Percentiles rank a stretch among this genome's conserved stretches.
Conservation (phyloP, 1,140 invertebrate genomes). For the Ceratosolen solmsi region DNA sequence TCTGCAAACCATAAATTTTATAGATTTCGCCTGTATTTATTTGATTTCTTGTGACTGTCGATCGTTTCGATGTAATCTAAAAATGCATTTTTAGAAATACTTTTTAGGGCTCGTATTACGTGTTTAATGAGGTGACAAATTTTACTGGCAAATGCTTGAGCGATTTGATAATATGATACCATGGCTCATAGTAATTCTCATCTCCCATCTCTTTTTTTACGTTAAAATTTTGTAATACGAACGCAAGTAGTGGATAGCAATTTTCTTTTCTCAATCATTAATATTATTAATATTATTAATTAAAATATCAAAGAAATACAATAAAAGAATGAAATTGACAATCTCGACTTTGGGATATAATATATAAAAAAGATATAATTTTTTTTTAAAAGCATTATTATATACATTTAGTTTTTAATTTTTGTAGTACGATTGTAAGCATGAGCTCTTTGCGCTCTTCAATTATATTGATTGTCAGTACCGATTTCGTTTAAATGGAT, state of each 20-base stretch:
- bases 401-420: too few relatives aligned
- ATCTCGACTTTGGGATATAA: too few relatives aligned
- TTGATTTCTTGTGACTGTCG: not conserved
- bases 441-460: too few relatives aligned
- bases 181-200: not conserved
- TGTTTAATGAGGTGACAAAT: constrained; percentile 53
- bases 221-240: not conserved
- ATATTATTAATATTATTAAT: too few relatives aligned
- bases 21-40: not conserved
- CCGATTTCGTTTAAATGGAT: too few relatives aligned
- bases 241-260: too few relatives aligned
- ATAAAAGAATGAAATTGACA: not conserved
- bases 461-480: too few relatives aligned
- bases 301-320: not conserved
- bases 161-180: constrained; percentile 15
- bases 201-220: not conserved
- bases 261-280: too few relatives aligned
- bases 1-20: too few relatives aligned
- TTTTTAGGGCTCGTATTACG: constrained; percentile 55
- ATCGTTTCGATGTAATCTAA: not conserved
- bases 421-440: too few relatives aligned
- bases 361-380: too few relatives aligned
- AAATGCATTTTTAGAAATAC: constrained; percentile 40
- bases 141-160: not conserved
- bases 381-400: too few relatives aligned